phyloP scores from a whole-genome alignment of 2,113 vertebrate species.

The Archilochus colubris region DNA sequence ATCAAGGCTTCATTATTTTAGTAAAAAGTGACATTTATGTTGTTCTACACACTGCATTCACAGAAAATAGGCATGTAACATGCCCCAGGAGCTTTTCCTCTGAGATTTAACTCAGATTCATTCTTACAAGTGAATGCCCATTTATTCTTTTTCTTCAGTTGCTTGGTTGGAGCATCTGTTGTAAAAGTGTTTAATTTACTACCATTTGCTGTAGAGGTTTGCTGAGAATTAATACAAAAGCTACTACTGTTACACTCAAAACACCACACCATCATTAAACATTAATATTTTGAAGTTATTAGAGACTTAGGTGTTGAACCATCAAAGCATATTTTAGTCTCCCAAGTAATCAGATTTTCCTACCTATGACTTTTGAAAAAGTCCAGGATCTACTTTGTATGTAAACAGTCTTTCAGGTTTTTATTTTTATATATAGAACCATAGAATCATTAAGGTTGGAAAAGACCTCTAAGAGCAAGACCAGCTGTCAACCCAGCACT shows the following conservation, averaged over 20 bases:
- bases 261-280: not conserved
- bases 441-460: too few species aligned
- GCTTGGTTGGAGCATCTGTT: not conserved
- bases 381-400: not conserved
- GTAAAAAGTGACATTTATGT: not conserved
- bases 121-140: not conserved
- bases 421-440: not conserved
- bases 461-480: too few species aligned
- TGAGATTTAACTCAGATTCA: not conserved
- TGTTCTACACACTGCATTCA: not conserved
- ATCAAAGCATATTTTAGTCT: not conserved
- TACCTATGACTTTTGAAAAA: not conserved
- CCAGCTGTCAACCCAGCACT: too few species aligned
- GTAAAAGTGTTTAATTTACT: not conserved
- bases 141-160: not conserved
- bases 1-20: not conserved
- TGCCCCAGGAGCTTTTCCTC: not conserved
- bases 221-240: not conserved
- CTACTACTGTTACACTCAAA: not conserved
- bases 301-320: not conserved
- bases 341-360: not conserved
- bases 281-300: not conserved
- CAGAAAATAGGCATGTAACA: not conserved
- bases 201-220: not conserved
- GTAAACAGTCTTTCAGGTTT: not conserved